Evolutionary conservation across 1,140 invertebrate genomes (phyloP), one percentile per base, ranked within the genome.

Genomic region (Acromyrmex charruanus): DNA sequence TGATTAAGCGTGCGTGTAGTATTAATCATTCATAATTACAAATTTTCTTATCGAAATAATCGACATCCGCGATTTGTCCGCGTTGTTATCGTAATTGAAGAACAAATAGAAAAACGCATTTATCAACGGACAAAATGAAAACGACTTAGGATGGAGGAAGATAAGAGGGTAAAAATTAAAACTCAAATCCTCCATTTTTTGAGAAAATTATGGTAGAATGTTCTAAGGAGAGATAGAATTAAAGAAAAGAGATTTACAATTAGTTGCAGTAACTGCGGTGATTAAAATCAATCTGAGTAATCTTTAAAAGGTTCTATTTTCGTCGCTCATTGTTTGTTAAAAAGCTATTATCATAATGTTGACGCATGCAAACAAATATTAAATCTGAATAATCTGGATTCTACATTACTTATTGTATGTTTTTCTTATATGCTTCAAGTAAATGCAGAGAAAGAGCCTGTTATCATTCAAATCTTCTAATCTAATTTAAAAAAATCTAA

Each of bases 1-100:
- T 51, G 53, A 66, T 68, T 53, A 82, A 44, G 44, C 68, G 25
- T 44, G 49, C 44, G 18, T 65, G n/a, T 49, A 12, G 14, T 81
- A 71, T 1, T n/a, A 44, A 69, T 18, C 21, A 21, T 49, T 49
- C 16, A 12, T 79, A 49, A 65, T n/a, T 58, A 58, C 16, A 35
- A 39, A 31, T 77, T n/a, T 77, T 61, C 35, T 61, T 31, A 2
- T 59, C 55, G 53, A 18, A 39, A 75, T 1, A 16, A 14, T 18
- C 53, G 35, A 58, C n/a, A 35, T 21, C 14, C 4, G 6, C 39
- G 10, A 61, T 35, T 16, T 49, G 58, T 44, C 25, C 10, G 58
- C 18, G 16, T 61, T 9, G 10, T 79, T 21, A 44, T 63, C 18
- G 25, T 63, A 65, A 66, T 79, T 7, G 12, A 5, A 18, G 44